Conservation (phyloP, 2,113 vertebrate species). For the Piaya cayana region DNA sequence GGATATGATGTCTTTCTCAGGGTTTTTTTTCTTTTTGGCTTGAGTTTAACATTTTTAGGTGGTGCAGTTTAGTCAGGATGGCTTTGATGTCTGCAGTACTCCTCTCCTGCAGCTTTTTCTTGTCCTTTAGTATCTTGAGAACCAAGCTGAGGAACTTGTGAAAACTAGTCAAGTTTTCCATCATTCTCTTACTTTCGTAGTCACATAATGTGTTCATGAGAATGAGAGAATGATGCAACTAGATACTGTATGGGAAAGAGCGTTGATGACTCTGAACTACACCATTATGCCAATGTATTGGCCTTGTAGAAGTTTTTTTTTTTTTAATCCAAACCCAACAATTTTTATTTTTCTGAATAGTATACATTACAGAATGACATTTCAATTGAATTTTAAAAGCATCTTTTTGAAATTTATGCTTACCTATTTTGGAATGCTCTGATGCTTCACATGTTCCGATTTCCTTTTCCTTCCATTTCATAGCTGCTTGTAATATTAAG, state of each 20-base stretch:
- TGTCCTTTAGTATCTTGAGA: not conserved
- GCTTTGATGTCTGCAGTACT: not conserved
- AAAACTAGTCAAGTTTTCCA: not conserved
- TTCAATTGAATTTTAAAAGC: not conserved
- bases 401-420: not conserved
- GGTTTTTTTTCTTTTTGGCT: not conserved
- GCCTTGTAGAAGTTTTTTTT: not conserved
- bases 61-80: not conserved
- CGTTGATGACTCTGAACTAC: not conserved
- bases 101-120: not conserved
- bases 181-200: not conserved
- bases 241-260: not conserved
- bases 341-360: not conserved
- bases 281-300: not conserved
- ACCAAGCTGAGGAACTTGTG: not conserved
- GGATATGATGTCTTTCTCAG: not conserved
- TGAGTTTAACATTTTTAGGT: not conserved
- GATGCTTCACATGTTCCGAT: not conserved
- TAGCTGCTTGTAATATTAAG: conserved; percentile 41
- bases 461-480: not conserved
- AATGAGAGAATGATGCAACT: not conserved
- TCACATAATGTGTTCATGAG: not conserved
- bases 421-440: not conserved
- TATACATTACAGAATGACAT: not conserved
- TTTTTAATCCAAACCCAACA: not conserved